phyloP scores from a whole-genome alignment of 2,888 invertebrate genomes.

The Acanthosepion esculentum region DNA sequence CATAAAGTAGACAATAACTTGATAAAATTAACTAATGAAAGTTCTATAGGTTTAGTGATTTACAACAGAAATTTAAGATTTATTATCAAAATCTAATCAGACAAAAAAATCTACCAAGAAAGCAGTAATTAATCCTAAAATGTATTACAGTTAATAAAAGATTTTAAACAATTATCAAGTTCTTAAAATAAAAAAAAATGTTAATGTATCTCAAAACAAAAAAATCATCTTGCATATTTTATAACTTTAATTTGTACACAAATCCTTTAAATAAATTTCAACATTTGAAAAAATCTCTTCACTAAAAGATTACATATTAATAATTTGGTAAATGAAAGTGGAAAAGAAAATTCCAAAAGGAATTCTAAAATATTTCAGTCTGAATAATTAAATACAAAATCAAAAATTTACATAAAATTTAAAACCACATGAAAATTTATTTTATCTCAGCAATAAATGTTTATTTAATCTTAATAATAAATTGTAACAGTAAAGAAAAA shows the following conservation, averaged over 20 bases:
- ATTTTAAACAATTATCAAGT: background rate
- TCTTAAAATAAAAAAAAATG: background rate
- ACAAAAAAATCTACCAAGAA: background rate
- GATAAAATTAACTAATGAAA: background rate
- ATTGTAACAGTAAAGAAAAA: background rate
- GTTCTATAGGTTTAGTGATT: background rate
- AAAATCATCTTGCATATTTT: background rate
- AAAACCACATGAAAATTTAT: background rate
- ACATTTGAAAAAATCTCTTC: background rate
- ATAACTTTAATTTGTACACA: background rate
- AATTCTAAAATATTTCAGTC: background rate
- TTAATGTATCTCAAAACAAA: too few relatives aligned
- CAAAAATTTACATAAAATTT: background rate
- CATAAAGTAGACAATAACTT: background rate
- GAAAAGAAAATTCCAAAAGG: background rate
- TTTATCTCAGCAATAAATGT: background rate
- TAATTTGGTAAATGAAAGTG: background rate
- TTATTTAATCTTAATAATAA: background rate
- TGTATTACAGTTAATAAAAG: background rate
- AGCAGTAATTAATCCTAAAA: background rate
- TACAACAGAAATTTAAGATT: background rate
- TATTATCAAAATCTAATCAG: background rate
- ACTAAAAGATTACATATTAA: background rate
- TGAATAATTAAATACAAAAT: background rate
- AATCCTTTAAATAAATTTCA: background rate